phyloP scores from a whole-genome alignment of 2,888 invertebrate species.

The Leucoma salicis region DNA sequence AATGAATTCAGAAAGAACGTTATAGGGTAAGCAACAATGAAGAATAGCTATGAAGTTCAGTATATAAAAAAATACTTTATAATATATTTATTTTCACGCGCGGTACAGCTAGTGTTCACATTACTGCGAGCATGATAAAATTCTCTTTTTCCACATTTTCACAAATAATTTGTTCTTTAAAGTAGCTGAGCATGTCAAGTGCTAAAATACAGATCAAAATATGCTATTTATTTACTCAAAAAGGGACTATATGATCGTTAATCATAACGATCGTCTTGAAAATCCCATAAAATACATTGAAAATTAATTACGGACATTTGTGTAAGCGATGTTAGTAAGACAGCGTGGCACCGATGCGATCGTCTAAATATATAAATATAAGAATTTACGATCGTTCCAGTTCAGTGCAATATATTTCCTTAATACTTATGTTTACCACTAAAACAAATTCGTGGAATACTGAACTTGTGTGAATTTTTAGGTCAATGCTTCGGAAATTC shows the following conservation, averaged over 20 bases:
- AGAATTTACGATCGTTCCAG: constrained; percentile 4
- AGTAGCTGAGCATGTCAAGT: too few species aligned
- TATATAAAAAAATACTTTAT: too few species aligned
- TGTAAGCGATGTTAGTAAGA: constrained; percentile 2
- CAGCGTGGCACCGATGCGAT: constrained; percentile 7
- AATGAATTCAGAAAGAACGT: too few species aligned
- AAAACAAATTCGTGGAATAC: constrained; percentile 6
- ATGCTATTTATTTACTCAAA: too few species aligned
- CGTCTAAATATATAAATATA: constrained; percentile 1
- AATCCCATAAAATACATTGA: background rate
- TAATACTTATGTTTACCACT: constrained; percentile 2
- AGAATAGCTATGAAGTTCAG: too few species aligned
- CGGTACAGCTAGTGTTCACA: too few species aligned
- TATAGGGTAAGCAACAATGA: too few species aligned
- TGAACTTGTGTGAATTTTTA: constrained; percentile 14
- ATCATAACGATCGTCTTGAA: background rate
- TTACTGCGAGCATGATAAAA: too few species aligned
- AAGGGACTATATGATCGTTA: background rate
- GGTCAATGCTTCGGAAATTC: constrained; percentile 29
- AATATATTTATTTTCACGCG: too few species aligned
- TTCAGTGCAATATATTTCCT: constrained; percentile 3
- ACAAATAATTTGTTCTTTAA: too few species aligned
- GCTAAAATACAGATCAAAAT: too few species aligned
- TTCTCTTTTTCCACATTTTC: too few species aligned
- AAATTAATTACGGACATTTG: constrained; percentile 5